Percentiles rank a stretch among this genome's conserved stretches.
Conservation (phyloP, 2,113 vertebrate genomes). For the Cryptomyrus ogoouensis region DNA sequence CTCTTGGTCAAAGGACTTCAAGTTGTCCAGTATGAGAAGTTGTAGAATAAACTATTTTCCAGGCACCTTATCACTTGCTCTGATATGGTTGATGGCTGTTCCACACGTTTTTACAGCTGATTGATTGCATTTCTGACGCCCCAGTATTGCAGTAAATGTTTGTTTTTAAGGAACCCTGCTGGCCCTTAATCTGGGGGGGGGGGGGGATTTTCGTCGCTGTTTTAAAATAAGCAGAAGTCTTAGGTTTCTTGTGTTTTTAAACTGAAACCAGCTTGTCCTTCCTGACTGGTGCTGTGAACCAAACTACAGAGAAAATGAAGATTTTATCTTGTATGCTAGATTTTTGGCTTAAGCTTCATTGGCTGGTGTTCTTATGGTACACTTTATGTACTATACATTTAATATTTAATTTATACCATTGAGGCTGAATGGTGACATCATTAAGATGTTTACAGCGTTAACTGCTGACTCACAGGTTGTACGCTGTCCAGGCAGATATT, state of each 20-base stretch:
- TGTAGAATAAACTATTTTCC: neutral
- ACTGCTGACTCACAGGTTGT: neutral
- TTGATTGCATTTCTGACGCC: neutral
- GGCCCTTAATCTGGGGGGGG: neutral
- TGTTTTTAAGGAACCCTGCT: neutral
- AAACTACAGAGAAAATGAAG: neutral
- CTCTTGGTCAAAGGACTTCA: neutral
- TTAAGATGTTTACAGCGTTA: neutral
- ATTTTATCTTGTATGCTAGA: neutral
- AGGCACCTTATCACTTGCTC: neutral
- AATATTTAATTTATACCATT: neutral
- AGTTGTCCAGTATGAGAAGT: no score
- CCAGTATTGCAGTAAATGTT: neutral
- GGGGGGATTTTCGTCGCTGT: neutral
- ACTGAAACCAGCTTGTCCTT: neutral
- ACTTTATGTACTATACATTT: neutral
- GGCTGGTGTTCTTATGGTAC: neutral
- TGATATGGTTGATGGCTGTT: neutral
- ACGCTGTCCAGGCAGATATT: neutral
- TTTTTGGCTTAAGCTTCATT: neutral
- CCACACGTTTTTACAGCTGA: neutral
- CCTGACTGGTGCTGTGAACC: neutral
- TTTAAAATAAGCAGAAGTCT: neutral
- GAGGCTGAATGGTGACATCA: neutral
- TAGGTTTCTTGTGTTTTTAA: neutral